A percentile compares a stretch with the other conserved stretches of the same genome.
Evolutionary conservation across 2,888 invertebrate genomes (phyloP).

Genomic region (Crocallis elinguaria): DNA sequence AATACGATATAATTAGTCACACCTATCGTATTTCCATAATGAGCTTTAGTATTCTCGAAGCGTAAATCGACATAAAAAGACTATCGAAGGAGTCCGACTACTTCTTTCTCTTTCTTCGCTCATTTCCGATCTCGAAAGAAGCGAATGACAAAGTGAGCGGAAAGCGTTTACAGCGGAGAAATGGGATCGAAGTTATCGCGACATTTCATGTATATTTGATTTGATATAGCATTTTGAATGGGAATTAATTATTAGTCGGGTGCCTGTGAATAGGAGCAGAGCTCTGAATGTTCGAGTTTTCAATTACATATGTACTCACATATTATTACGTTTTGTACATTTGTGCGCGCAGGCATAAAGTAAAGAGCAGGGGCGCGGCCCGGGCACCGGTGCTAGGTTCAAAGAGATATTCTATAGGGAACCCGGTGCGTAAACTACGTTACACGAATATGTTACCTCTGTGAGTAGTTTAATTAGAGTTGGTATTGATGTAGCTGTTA

Average conservation of each 20-base stretch:
- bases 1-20: not conserved
- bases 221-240: slow-evolving; percentile 18
- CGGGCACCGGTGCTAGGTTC: slow-evolving; percentile 2
- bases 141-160: slow-evolving; percentile 19
- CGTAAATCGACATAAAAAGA: slow-evolving; percentile 5
- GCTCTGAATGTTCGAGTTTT: slow-evolving; percentile 13
- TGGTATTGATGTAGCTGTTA: slow-evolving; percentile 35
- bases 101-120: slow-evolving; percentile 25
- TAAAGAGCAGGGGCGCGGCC: not conserved
- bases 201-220: slow-evolving; percentile 23
- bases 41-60: slow-evolving; percentile 18
- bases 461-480: slow-evolving; percentile 2
- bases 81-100: slow-evolving; percentile 2
- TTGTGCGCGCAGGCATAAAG: slow-evolving; percentile 14
- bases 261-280: slow-evolving; percentile 18
- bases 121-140: slow-evolving; percentile 25
- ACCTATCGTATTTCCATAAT: slow-evolving; percentile 8
- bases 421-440: no score
- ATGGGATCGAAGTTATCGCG: not conserved
- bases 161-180: slow-evolving; percentile 4
- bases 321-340: slow-evolving; percentile 23
- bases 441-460: no score
- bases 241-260: slow-evolving; percentile 15
- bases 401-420: no score
- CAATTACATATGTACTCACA: slow-evolving; percentile 23